phyloP scores from a whole-genome alignment of 2,113 vertebrate species.

The Lonchura striata region DNA sequence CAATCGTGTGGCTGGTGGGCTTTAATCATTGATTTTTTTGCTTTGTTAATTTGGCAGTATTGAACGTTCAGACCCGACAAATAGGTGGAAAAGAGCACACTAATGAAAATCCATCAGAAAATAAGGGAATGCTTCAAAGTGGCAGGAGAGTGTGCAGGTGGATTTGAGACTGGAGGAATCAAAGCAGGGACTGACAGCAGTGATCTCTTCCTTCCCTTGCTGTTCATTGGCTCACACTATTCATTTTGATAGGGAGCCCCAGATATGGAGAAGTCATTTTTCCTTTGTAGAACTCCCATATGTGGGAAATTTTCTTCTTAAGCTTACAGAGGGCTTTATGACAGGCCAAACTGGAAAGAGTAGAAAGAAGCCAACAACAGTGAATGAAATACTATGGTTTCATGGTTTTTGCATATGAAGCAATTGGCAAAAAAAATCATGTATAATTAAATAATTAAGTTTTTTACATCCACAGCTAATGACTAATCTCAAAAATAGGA shows the following conservation, averaged over 20 bases:
- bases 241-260: background rate
- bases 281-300: background rate
- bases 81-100: background rate
- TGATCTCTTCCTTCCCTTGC: background rate
- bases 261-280: background rate
- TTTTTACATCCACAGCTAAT: background rate
- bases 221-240: background rate
- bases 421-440: background rate
- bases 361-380: background rate
- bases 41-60: background rate
- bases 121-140: background rate
- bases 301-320: background rate
- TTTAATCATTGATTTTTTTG: background rate
- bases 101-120: background rate
- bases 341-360: background rate
- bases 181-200: rapidly evolving
- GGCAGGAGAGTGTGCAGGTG: background rate
- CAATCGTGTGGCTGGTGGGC: background rate
- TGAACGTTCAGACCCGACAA: rapidly evolving
- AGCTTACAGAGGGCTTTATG: background rate
- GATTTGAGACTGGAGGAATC: background rate
- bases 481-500: background rate
- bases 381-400: background rate
- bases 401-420: background rate
- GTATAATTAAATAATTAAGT: background rate